Conservation (phyloP, 2,888 invertebrate species). For the Ceramica pisi region DNA sequence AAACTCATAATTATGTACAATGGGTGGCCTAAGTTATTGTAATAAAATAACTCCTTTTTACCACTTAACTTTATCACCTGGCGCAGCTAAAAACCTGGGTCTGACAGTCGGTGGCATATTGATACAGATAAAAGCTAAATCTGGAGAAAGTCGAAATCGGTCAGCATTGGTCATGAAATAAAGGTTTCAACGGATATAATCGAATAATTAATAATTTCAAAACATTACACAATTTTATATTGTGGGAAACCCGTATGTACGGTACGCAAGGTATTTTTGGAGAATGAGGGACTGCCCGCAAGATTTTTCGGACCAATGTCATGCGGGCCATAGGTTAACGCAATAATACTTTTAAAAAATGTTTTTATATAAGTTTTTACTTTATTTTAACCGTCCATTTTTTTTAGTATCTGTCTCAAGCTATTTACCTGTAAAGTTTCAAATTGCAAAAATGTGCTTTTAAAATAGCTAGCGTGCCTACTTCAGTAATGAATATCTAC, state of each 20-base stretch:
- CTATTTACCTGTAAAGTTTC: slow-evolving; percentile 83
- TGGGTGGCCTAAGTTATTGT: too few species aligned
- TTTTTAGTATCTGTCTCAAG: not conserved
- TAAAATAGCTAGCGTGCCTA: slow-evolving; percentile 85
- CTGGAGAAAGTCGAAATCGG: not conserved
- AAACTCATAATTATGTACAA: too few species aligned
- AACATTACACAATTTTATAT: too few species aligned
- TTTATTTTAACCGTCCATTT: not conserved
- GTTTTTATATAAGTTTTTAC: too few species aligned
- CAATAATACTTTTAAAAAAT: not conserved
- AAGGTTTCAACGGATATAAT: too few species aligned
- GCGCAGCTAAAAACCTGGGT: not conserved
- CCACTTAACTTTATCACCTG: not conserved
- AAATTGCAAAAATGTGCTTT: slow-evolving; percentile 88
- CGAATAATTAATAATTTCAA: not conserved
- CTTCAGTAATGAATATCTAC: slow-evolving; percentile 79
- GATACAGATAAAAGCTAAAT: not conserved
- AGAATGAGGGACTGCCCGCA: not conserved
- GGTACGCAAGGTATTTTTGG: slow-evolving; percentile 9
- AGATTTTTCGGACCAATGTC: not conserved
- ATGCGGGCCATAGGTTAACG: not conserved
- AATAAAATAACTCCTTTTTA: not conserved
- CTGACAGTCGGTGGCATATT: too few species aligned
- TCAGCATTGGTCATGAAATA: too few species aligned
- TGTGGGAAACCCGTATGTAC: not conserved